Evolutionary conservation across 1,140 invertebrate species (phyloP), one percentile per base, ranked within the genome.

Genomic region (Habropoda laboriosa): DNA sequence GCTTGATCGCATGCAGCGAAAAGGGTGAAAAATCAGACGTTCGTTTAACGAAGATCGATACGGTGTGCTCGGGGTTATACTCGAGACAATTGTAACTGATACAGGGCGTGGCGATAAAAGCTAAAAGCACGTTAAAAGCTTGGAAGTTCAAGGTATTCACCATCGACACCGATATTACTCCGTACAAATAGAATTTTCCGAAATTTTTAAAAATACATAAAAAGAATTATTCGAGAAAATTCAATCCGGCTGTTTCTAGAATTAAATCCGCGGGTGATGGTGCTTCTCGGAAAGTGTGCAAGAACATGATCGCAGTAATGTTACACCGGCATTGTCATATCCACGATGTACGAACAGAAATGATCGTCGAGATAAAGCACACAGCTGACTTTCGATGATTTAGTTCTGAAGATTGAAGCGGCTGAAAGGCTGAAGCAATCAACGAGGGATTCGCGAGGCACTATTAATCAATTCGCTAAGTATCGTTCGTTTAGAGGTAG

Each of bases 111-210:
- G 45, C 60, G 45, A 32, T 64, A 51, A 64, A 51, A 74, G 72
- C 45, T 74, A 64, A 64, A 74, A 74, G 35, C 10, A 4, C 18
- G 35, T 8, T 74, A 64, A 51, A 74, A 64, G 60, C 10, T n/a
- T 58, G 5, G 18, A 64, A 74, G 24, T 32, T 74, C 32, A 51
- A 30, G n/a, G 45, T 21, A 21, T 60, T n/a, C n/a, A n/a, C 5
- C 42, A 38, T 13, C n/a, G 18, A 57, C 42, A 57, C 21, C 12
- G 13, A 38, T n/a, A n/a, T n/a, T n/a, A n/a, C 18, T 32, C 8
- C 6, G 12, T 27, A 21, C 8, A 3, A 2, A 49, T 21, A 49
- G 47, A 58, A 58, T 58, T 58, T 35, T n/a, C 21, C 7, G 5
- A 58, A 3, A n/a, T 58, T 4, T 58, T 58, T 35, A 1, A 16